Percentiles rank a stretch among this genome's conserved stretches.
phyloP scores from a whole-genome alignment of 2,888 invertebrate species.

The Noctua fimbriata region DNA sequence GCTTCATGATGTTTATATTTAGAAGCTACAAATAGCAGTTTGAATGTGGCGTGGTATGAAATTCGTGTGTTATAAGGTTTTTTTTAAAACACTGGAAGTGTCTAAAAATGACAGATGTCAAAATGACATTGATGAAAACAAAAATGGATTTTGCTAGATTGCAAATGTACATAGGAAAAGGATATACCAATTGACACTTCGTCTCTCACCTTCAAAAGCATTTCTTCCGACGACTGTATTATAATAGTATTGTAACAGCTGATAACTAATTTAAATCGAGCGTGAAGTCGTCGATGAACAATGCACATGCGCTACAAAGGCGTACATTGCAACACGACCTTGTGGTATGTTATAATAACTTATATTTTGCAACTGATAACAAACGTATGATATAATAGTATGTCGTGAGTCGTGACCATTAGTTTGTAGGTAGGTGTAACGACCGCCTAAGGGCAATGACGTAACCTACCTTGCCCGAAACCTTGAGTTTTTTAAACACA shows the following conservation, averaged over 20 bases:
- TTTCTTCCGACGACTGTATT: slow-evolving; percentile 8
- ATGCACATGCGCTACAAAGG: slow-evolving; percentile 39
- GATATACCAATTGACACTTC: neutral
- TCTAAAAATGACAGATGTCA: neutral
- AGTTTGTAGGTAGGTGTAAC: slow-evolving; percentile 47
- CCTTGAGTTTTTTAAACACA: slow-evolving; percentile 74
- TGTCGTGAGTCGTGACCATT: slow-evolving; percentile 33
- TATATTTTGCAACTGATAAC: slow-evolving; percentile 44
- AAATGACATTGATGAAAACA: neutral
- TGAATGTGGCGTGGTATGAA: neutral
- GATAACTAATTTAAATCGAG: slow-evolving; percentile 31
- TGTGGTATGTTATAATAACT: slow-evolving; percentile 16
- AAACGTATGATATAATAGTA: slow-evolving; percentile 47
- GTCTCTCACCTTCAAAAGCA: slow-evolving; percentile 25
- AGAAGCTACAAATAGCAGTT: neutral
- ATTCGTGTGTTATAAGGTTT: neutral
- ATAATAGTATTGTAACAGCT: slow-evolving; percentile 43
- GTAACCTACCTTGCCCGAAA: slow-evolving; percentile 70
- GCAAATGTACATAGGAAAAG: neutral
- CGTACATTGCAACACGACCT: slow-evolving; percentile 37
- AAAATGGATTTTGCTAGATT: neutral
- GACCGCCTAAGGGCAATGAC: slow-evolving; percentile 61
- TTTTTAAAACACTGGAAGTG: neutral
- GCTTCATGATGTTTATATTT: neutral
- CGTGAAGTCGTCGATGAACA: slow-evolving; percentile 30